Evolutionary conservation across 2,888 invertebrate species (phyloP), one percentile per base, ranked within the genome.

Genomic region (Orchesella flavescens): DNA sequence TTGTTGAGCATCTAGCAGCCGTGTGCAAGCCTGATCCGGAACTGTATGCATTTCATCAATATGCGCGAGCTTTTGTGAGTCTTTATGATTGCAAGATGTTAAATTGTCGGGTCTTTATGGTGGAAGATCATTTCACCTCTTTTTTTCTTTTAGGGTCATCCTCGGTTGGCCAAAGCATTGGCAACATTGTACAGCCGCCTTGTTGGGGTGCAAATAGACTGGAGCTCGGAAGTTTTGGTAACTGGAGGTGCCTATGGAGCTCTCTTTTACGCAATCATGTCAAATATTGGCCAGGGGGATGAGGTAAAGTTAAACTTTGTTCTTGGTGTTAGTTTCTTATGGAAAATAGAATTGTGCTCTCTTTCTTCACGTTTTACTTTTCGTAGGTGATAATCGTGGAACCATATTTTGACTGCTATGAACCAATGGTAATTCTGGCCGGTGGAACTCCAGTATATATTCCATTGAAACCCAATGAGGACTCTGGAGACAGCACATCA

Each of bases 381-480:
- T 12, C 44, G 12, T 44, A 55, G 91, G 97, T 97, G 79, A 97
- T 99, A 84, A 96, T 99, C 24, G 97, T 99, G 86, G 99, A 99
- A 90, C 99, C 99, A 0, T 99, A 94, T 91, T 99, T 97, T 90
- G 99, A 99, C 91, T 99, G 98, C 89, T 99, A 99, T 89, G 96
- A 95, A 87, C 97, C 97, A 0, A 98, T 99, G 95, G 95, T 98
- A 15, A 93, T 92, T 87, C 93, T 94, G 88, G 97, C 97, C 1
- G 96, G 97, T 0, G 99, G 98, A 0, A 91, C 93, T 19, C 94
- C 97, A 0, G 94, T 93, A 85, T 98, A 95, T 90, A 95, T 99
- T 87, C 94, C 98, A 0, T 91, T 99, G 23, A 93, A 94, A 90
- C 94, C 95, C 83, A 95, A 95, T 91, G 89, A n/a, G n/a, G n/a